Base-by-base conservation (phyloP, 2,113 vertebrate genomes). In the Solenodon paradoxus region DNA sequence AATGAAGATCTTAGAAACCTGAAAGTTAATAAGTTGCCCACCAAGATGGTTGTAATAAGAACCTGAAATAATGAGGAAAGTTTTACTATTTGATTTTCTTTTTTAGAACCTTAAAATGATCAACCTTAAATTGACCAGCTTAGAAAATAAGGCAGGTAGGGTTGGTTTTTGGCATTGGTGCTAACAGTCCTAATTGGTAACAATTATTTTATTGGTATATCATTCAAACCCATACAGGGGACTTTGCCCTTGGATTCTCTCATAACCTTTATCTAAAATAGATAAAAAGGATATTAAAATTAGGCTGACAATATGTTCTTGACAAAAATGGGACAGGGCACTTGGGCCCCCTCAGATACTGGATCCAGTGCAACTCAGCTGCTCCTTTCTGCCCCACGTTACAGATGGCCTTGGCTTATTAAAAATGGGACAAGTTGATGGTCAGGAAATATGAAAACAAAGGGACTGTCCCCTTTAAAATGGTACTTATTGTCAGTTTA, bases 91-190 rank as follows among this genome's bases (percentile, higher is more conserved):
- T 83, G 47, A 45, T 79, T 71, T 40, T 81, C 15, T 88, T 88
- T 69, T 61, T 75, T 85, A 42, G 42, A 49, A 83, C 74, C 53
- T 77, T 79, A 85, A 95, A 93, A 84, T 63, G 22, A 91, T n/a
- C n/a, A n/a, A n/a, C n/a, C n/a, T n/a, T n/a, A 93, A 17, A 79
- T 63, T 10, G 4, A 40, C 6, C 53, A 82, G 57, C 19, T 66
- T 79, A 82, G 81, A 78, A 49, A 90, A 53, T 59, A 49, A 90
- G 19, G 20, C 32, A 72, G 51, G 26, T 7, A 47, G 47, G 1
- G 17, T 38, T 7, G 30, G 8, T 68, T 49, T 79, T 77, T 57
- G 55, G 24, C 32, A n/a, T 10, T 57, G 49, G 66, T 45, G 7
- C 66, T 61, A 5, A 69, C 86, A 84, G 10, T 88, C 35, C 32